Percentiles rank a stretch among this genome's conserved stretches.
phyloP scores from a whole-genome alignment of 2,888 invertebrate species.

The Ernsta delagoae region DNA sequence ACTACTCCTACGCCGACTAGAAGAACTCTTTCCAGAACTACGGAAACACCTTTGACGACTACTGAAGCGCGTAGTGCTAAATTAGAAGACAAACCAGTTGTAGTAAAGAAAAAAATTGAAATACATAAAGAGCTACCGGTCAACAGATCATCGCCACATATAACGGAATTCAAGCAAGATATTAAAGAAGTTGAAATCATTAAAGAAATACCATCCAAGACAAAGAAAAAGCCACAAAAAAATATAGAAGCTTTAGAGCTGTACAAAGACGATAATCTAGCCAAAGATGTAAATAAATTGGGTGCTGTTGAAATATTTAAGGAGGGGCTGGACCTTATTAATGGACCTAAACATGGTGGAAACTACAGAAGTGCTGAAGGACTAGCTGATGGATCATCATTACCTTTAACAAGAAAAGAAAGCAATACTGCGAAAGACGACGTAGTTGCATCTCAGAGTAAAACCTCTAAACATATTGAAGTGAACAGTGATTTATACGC shows the following conservation, averaged over 20 bases:
- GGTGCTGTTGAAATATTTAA: constrained; percentile 75
- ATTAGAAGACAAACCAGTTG: constrained; percentile 56
- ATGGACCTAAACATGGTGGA: constrained; percentile 75
- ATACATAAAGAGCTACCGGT: constrained; percentile 72
- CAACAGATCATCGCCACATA: constrained; percentile 65
- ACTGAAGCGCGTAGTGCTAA: constrained; percentile 53
- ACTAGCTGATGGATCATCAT: neutral
- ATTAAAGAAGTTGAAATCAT: constrained; percentile 75
- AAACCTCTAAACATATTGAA: constrained; percentile 57
- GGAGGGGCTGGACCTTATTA: constrained; percentile 61
- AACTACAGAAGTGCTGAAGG: constrained; percentile 66
- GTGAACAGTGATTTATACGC: constrained; percentile 52
- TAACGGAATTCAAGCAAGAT: constrained; percentile 72
- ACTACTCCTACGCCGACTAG: constrained; percentile 69
- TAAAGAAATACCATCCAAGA: constrained; percentile 62
- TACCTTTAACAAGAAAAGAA: neutral
- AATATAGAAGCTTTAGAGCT: constrained; percentile 64
- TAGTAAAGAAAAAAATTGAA: constrained; percentile 69
- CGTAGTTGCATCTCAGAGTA: constrained; percentile 62
- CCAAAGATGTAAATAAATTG: constrained; percentile 72
- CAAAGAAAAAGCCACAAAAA: constrained; percentile 55
- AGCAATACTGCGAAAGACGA: constrained; percentile 46
- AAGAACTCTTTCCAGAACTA: constrained; percentile 63
- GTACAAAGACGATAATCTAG: constrained; percentile 73
- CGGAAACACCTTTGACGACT: constrained; percentile 60